These are phyloP conservation scores for Chironomus tentans DNA, from an alignment of 2,888 invertebrate genomes.

Conservation along the genomic window DNA sequence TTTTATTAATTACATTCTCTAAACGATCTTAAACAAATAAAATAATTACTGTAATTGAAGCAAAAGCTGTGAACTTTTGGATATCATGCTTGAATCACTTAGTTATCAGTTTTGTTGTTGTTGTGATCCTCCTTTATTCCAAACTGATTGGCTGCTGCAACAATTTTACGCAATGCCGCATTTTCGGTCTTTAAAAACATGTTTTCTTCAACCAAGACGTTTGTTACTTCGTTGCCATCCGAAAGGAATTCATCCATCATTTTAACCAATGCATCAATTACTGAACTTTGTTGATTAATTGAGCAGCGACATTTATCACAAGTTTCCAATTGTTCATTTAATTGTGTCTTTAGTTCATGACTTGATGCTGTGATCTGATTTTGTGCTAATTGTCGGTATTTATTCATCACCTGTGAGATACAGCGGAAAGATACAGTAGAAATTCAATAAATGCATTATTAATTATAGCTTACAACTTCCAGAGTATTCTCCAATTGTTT, in stretches of 20 bases:
- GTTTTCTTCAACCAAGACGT: not conserved
- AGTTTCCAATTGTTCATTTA: not conserved
- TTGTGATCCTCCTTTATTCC: too few relatives aligned
- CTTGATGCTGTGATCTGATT: not conserved
- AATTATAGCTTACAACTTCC: not conserved
- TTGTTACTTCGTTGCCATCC: not conserved
- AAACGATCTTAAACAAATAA: too few relatives aligned
- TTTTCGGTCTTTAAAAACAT: not conserved
- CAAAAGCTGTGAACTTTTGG: too few relatives aligned
- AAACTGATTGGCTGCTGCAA: not conserved
- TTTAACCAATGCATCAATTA: not conserved
- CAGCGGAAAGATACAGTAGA: not conserved
- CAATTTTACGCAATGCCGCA: not conserved
- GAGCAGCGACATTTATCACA: not conserved
- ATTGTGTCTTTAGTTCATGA: not conserved
- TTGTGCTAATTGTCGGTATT: not conserved
- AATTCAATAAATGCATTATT: not conserved
- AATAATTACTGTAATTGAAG: too few relatives aligned
- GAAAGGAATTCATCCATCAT: not conserved
- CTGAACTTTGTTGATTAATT: not conserved
- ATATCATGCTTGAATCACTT: too few relatives aligned
- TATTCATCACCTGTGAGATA: not conserved
- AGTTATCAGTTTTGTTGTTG: too few relatives aligned
- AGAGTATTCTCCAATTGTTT: not conserved
- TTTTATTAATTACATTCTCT: too few relatives aligned